Base-by-base conservation (phyloP, 2,888 invertebrate species). In the Euspilapteryx auroguttella region DNA sequence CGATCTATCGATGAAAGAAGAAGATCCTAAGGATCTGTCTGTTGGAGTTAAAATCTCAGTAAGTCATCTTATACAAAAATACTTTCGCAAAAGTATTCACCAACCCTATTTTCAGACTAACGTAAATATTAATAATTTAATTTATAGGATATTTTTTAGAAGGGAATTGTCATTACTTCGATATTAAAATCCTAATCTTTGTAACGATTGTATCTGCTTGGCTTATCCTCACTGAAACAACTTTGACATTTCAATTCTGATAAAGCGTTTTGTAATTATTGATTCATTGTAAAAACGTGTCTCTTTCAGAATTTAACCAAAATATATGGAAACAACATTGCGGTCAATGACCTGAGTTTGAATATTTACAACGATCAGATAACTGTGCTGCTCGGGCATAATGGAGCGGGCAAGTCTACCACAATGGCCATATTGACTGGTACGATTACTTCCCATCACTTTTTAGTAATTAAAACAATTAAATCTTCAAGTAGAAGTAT, bases 401-500 rank as follows among this genome's bases (percentile, higher is more conserved):
- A 92, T 47, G 94, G 95, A 3, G 94, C 94, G 26, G 94, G 94
- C 7, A 95, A 95, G 73, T 93, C 94, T 0, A 94, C 95, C 0
- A 92, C 94, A 1, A 93, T 95, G 79, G 90, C 91, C 0, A 94
- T 95, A 86, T 63, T 95, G 24, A 94, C 93, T 21, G 94, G 83
- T 82, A 44, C 33, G 32, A 13, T 38, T 40, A 23, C 5, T 21
- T 14, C n/a, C 12, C 23, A 21, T 14, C 24, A 12, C 22, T 29
- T 27, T 15, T 23, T 22, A 12, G 4, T 24, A 21, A 30, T 32
- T n/a, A n/a, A n/a, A n/a, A n/a, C n/a, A n/a, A n/a, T n/a, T n/a
- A n/a, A n/a, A n/a, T n/a, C n/a, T n/a, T n/a, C n/a, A n/a, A n/a
- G n/a, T n/a, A n/a, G n/a, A n/a, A n/a, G n/a, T n/a, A n/a, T n/a